Base-by-base conservation (phyloP, 2,797 vertebrate genomes). In the Taenioides sp. region DNA sequence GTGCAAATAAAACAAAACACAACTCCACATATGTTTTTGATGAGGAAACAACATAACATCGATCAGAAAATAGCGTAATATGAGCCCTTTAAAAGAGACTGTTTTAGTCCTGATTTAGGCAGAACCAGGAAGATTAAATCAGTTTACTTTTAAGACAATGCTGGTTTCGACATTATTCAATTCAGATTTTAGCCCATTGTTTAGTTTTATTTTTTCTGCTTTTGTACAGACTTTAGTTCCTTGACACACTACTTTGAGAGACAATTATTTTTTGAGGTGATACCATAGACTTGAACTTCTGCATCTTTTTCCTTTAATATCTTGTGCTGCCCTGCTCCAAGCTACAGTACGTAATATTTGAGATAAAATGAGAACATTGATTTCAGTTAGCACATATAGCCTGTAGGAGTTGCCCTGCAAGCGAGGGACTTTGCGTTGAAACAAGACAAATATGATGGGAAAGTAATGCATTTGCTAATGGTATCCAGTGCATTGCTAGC, bases 381-480 rank as follows among this genome's bases (percentile, higher is more conserved):
- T 87, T 87, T 77, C 73, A 75, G 85, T 81, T 73, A 69, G 61
- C 23, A 62, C 28, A 65, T 70, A 63, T 71, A 64, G 82, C 87
- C 81, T 50, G 81, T 50, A 60, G 79, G 80, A 79, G 82, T 27
- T 59, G 76, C 77, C 77, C 77, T 87, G 88, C 85, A 84, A 79
- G 81, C 75, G 67, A 66, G 83, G 83, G 84, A 79, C 79, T 84
- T 84, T 82, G 34, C 79, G 75, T 73, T 77, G 72, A 83, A 89
- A 84, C 75, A 81, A 87, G 85, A 87, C 72, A 70, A 88, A 91
- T 87, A 86, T 80, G 75, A 90, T 89, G 83, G 84, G 85, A 86
- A 84, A 73, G 67, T 87, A 89, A 91, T 68, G 77, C 72, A 84
- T 81, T 90, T 91, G 86, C 80, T 70, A 80, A 85, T 78, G 86